Conservation (phyloP, 2,888 invertebrate species). For the Lobophora halterata region DNA sequence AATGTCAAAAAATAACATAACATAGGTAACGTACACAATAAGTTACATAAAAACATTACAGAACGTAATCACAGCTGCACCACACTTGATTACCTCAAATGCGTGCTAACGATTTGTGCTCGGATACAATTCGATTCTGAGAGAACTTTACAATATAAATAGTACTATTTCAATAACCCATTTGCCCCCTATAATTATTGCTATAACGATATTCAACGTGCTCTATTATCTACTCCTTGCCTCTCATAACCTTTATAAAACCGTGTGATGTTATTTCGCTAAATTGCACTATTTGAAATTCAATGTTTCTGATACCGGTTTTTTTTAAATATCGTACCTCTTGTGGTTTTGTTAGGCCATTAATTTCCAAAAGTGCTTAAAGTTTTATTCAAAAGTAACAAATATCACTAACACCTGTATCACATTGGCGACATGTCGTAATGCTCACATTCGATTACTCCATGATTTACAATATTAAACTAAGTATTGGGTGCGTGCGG, state of each 20-base stretch:
- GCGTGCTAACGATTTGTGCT: conserved; percentile 19
- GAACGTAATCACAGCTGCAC: conserved; percentile 25
- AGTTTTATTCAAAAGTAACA: conserved; percentile 13
- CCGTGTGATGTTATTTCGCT: conserved; percentile 11
- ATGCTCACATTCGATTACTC: conserved; percentile 5
- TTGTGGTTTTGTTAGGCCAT: background rate
- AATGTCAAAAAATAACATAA: conserved; percentile 46
- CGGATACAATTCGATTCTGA: conserved; percentile 18
- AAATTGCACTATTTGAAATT: conserved; percentile 2
- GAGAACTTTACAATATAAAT: conserved; percentile 28
- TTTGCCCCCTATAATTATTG: conserved; percentile 14
- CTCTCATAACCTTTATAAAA: background rate
- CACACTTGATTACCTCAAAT: conserved; percentile 11
- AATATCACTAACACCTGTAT: conserved; percentile 23
- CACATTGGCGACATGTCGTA: conserved; percentile 14
- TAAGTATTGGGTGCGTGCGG: background rate
- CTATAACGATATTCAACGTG: conserved; percentile 29
- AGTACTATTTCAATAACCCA: conserved; percentile 21
- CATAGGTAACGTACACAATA: conserved; percentile 37
- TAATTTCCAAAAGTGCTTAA: conserved; percentile 1
- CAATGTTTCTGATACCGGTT: no score
- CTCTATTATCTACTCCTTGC: background rate
- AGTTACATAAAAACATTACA: conserved; percentile 21
- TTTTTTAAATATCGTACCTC: no score
- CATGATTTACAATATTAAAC: background rate